phyloP scores from a whole-genome alignment of 2,113 vertebrate species.

The Taxidea taxus region DNA sequence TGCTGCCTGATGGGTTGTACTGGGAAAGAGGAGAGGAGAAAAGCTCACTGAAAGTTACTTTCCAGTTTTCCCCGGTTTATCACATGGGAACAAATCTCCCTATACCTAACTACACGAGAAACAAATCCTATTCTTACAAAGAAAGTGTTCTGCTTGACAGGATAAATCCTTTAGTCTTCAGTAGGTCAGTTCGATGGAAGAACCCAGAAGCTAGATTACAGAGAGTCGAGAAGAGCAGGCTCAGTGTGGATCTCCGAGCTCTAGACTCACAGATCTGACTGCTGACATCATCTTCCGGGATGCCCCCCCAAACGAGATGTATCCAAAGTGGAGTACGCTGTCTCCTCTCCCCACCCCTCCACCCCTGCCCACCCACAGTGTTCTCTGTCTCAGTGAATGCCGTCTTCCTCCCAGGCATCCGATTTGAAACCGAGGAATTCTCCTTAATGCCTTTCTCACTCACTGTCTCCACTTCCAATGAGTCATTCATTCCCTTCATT shows the following conservation, averaged over 20 bases:
- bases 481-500: not conserved
- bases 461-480: not conserved
- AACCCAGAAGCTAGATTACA: not conserved
- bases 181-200: not conserved
- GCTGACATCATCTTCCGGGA: not conserved
- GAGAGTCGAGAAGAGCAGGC: not conserved
- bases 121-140: not conserved
- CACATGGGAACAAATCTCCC: not conserved
- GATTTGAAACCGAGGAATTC: not conserved
- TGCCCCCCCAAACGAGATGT: not conserved
- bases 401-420: not conserved
- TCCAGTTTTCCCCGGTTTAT: not conserved
- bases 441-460: not conserved
- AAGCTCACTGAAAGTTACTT: not conserved
- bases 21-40: slow-evolving; percentile 14
- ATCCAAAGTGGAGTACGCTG: not conserved
- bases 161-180: not conserved
- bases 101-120: not conserved
- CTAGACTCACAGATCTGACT: not conserved
- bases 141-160: not conserved
- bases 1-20: not conserved
- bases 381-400: not conserved
- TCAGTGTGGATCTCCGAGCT: not conserved
- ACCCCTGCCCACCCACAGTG: not conserved
- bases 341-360: not conserved